Evolutionary conservation across 2,113 vertebrate species (phyloP), one percentile per base, ranked within the genome.

Genomic region (Myrmophylax atrothorax): DNA sequence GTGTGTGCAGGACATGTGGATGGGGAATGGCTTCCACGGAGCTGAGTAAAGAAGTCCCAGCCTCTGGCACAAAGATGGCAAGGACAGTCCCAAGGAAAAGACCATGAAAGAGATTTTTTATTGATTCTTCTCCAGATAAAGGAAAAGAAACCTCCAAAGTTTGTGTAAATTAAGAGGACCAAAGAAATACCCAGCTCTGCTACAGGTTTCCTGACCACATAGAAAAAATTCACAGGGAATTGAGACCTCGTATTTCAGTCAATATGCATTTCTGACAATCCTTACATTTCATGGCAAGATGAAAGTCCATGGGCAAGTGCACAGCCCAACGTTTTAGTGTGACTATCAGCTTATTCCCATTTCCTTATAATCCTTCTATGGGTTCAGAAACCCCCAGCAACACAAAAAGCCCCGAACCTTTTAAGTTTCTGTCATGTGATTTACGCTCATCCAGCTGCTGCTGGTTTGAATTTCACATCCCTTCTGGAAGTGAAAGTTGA

Each of bases 401-500:
- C 59, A 62, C 35, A 68, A 67, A 82, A 35, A 0, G 1, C 5
- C 59, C 59, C 26, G 14, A 55, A 38, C 38, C 55, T 91, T 80
- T 78, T 56, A 93, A 96, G 59, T 86, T 93, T 84, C 90, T 90
- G 19, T 44, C 68, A 3, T 53, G 60, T 64, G 79, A 74, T 96
- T 88, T 86, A 75, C 28, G 26, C 52, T 52, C 46, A 29, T 53
- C 4, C 2, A 53, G 35, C 38, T 22, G 5, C 75, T 10, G 22
- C 79, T 86, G 90, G 4, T 84, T 95, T 64, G 58, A 88, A 90
- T 96, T 94, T 93, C 90, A 46, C 72, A 49, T 91, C 29, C 33
- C 55, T 96, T 90, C 56, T 84, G 20, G 47, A 93, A 92, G 79
- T 44, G 90, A 90, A 95, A 95, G 90, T 92, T 77, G 90, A 93